Percentiles rank a stretch among this genome's conserved stretches.
phyloP scores from a whole-genome alignment of 2,888 invertebrate species.

The Chrysina gloriosa region DNA sequence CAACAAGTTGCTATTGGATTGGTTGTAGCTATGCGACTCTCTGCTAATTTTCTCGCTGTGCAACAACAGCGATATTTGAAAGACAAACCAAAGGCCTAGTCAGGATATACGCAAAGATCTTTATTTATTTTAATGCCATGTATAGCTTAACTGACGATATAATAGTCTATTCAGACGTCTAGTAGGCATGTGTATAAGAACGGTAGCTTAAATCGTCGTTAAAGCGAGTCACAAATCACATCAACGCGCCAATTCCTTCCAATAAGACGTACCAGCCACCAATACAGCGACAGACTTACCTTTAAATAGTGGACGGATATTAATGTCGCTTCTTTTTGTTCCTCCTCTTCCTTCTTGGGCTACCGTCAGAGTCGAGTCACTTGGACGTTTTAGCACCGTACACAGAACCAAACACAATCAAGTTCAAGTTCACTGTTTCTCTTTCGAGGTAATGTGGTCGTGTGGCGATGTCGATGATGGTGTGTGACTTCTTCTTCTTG shows the following conservation, averaged over 20 bases:
- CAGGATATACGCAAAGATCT: not conserved
- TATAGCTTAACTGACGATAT: constrained; percentile 10
- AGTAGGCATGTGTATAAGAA: not conserved
- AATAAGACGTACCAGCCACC: too few relatives aligned
- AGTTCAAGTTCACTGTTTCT: constrained; percentile 53
- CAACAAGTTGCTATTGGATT: not conserved
- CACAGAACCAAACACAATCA: constrained; percentile 44
- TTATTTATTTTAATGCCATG: constrained; percentile 11
- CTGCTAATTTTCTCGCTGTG: constrained; percentile 12
- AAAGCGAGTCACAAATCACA: constrained; percentile 4
- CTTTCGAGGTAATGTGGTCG: constrained; percentile 1
- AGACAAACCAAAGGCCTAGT: not conserved
- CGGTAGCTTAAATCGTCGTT: not conserved
- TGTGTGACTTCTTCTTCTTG: constrained; percentile 9
- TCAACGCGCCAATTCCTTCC: not conserved
- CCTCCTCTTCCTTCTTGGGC: constrained; percentile 43
- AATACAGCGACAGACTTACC: too few relatives aligned
- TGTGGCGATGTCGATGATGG: constrained; percentile 8
- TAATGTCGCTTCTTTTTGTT: constrained; percentile 7
- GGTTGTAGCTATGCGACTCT: constrained; percentile 19
- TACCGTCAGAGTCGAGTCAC: constrained; percentile 51
- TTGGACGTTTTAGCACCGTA: constrained; percentile 46
- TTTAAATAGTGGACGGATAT: constrained; percentile 12
- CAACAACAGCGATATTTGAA: not conserved
- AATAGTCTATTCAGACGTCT: constrained; percentile 20